phyloP scores from a whole-genome alignment of 2,888 invertebrate species.

The Ichneumoninae sp. region DNA sequence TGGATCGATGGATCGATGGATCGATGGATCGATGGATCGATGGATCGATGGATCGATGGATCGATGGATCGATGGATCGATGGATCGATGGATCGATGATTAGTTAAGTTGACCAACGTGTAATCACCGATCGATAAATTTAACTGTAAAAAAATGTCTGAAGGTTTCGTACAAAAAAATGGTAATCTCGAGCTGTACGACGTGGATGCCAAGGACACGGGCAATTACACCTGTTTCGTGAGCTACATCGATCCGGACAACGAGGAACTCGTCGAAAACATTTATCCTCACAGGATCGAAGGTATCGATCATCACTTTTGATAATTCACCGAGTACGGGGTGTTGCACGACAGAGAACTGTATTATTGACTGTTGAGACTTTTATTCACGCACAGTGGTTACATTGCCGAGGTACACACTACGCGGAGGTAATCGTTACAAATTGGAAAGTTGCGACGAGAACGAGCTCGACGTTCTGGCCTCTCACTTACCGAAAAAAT shows the following conservation, averaged over 20 bases:
- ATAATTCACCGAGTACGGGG: not conserved
- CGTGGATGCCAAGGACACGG: slow-evolving; percentile 74
- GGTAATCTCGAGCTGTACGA: slow-evolving; percentile 76
- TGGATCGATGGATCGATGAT: not conserved
- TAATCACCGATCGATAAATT: too few species aligned
- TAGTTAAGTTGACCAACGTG: not conserved
- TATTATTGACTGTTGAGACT: not conserved
- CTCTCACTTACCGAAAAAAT: slow-evolving; percentile 73
- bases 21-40: too few species aligned
- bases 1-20: too few species aligned
- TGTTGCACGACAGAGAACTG: not conserved
- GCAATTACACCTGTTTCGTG: slow-evolving; percentile 77
- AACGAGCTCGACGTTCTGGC: slow-evolving; percentile 73
- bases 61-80: too few species aligned
- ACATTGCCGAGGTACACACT: slow-evolving; percentile 76
- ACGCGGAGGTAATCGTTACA: slow-evolving; percentile 76
- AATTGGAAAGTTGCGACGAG: slow-evolving; percentile 74
- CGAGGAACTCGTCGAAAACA: slow-evolving; percentile 73
- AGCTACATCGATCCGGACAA: slow-evolving; percentile 77
- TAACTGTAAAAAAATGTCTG: not conserved
- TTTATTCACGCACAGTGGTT: slow-evolving; percentile 69
- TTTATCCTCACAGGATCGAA: slow-evolving; percentile 74
- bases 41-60: too few species aligned
- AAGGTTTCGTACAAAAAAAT: slow-evolving; percentile 75
- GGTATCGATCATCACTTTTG: slow-evolving; percentile 63